Conservation (phyloP, 2,888 invertebrate genomes). For the Polietes domitor region DNA sequence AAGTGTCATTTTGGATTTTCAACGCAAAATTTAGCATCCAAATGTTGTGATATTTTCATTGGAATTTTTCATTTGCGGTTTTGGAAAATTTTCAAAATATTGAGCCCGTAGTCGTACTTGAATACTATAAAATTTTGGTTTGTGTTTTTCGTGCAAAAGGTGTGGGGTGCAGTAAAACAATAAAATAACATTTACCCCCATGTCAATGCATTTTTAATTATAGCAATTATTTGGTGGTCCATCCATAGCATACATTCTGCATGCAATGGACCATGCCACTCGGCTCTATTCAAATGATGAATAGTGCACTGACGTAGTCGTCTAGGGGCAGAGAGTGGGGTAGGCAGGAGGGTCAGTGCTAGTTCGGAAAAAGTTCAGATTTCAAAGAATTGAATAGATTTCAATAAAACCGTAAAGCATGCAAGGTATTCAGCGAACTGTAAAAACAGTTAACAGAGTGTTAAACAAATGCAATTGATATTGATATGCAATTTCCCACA, state of each 20-base stretch:
- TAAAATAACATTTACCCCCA: slow-evolving; percentile 43
- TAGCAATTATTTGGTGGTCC: slow-evolving; percentile 40
- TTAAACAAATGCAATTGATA: neutral
- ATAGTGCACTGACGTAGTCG: no score
- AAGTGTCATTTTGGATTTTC: neutral
- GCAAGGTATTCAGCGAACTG: neutral
- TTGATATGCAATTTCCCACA: neutral
- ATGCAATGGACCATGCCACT: neutral
- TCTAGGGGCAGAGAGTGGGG: neutral
- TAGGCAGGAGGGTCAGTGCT: neutral
- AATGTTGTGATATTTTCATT: neutral
- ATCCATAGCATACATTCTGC: neutral
- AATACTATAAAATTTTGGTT: neutral
- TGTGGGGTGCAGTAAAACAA: neutral
- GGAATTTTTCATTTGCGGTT: neutral
- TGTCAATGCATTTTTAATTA: slow-evolving; percentile 56
- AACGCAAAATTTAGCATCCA: neutral
- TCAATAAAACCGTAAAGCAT: neutral
- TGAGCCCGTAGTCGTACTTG: neutral
- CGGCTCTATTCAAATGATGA: neutral
- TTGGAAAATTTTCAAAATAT: neutral
- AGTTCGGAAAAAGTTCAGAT: neutral
- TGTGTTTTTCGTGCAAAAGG: neutral
- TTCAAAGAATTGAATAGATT: neutral
- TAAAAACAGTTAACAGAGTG: neutral